A percentile compares a stretch with the other conserved stretches of the same genome.
phyloP scores from a whole-genome alignment of 2,797 vertebrate species.

The Taeniopygia guttata region DNA sequence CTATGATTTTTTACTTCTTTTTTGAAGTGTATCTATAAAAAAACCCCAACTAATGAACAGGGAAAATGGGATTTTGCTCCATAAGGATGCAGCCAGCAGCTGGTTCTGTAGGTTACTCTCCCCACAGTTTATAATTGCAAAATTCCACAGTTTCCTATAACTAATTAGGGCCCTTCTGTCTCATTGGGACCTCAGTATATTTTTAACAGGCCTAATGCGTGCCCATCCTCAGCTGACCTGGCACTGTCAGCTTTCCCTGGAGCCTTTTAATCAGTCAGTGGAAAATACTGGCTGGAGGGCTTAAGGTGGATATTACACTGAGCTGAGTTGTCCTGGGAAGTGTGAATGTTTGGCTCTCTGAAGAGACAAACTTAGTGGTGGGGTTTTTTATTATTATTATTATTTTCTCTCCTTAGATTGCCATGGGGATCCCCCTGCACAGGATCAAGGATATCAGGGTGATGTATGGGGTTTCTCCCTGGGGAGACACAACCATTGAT shows the following conservation, averaged over 20 bases:
- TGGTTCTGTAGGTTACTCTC: neutral
- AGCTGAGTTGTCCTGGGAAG: neutral
- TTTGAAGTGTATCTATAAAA: neutral
- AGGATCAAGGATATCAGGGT: constrained; percentile 87
- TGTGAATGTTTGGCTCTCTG: fast-evolving
- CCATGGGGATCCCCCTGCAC: constrained; percentile 95
- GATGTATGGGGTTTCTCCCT: constrained; percentile 83
- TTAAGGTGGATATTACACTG: neutral
- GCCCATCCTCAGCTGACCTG: constrained; percentile 25
- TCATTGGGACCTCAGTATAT: neutral
- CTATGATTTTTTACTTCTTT: neutral
- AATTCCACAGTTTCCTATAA: neutral
- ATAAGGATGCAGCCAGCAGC: neutral
- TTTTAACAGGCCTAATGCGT: neutral
- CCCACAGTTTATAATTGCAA: neutral
- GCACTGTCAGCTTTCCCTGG: neutral
- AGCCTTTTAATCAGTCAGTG: constrained; percentile 3
- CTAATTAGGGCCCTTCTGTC: neutral
- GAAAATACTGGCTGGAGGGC: constrained; percentile 34
- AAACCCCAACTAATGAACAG: neutral
- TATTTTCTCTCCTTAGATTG: constrained; percentile 75
- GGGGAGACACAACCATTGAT: constrained; percentile 92
- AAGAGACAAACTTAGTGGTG: neutral
- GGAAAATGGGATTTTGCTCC: neutral
- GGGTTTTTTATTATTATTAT: too few species aligned